These are phyloP conservation scores for Spermophilus dauricus DNA, from an alignment of 2,113 vertebrate species.

Conservation along the genomic window DNA sequence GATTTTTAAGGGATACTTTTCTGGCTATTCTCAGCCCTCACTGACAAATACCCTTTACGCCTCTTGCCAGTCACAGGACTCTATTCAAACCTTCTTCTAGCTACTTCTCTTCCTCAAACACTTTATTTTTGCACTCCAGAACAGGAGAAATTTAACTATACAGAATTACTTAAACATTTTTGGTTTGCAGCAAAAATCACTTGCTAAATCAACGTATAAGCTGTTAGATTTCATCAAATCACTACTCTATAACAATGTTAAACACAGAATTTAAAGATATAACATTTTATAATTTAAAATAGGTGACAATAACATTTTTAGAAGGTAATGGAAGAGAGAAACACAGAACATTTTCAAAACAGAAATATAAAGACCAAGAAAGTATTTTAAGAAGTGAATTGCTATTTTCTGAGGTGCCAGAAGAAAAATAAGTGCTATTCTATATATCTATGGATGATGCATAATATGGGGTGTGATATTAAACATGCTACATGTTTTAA, in stretches of 20 bases:
- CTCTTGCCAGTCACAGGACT: neutral
- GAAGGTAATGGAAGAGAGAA: neutral
- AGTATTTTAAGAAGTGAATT: neutral
- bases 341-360: neutral
- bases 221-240: neutral
- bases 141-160: neutral
- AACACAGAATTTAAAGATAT: neutral
- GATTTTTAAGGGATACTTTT: slow-evolving; percentile 48
- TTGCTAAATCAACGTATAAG: slow-evolving; percentile 7
- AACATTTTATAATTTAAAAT: neutral
- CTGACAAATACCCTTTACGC: neutral
- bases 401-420: neutral
- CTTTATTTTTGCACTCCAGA: neutral
- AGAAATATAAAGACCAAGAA: neutral
- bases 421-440: neutral
- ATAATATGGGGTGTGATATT: neutral
- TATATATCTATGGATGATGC: neutral
- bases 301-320: neutral
- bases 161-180: neutral
- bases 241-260: neutral
- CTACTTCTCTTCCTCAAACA: neutral
- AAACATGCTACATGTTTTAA: neutral
- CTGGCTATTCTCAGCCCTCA: neutral
- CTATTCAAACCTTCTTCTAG: neutral
- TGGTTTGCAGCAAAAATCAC: neutral